Evolutionary conservation across 2,888 invertebrate species (phyloP), one percentile per base, ranked within the genome.

Genomic region (Drosophila koepferae): DNA sequence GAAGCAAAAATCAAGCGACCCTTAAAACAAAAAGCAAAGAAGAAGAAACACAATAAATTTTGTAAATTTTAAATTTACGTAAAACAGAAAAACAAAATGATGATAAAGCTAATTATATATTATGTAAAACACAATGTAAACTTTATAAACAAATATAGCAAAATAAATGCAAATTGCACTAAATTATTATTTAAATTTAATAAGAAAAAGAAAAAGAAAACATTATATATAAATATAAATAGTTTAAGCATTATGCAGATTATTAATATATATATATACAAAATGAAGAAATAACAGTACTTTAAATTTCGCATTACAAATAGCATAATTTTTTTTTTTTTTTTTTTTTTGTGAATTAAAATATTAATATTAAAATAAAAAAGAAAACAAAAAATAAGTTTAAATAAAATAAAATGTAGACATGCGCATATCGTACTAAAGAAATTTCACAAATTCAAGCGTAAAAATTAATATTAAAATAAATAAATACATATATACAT

Each of bases 51-150:
- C 86, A 86, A 85, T 82, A 87, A 81, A 74, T 71, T 75, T 82
- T 82, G 86, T 85, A 89, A 86, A 89, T 87, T 87, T 77, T 74
- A 72, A 84, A 89, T 89, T 89, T 87, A 89, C 85, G 74, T 78
- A 83, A 83, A 85, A 77, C 43, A 56, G 36, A 43, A 55, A 55
- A 40, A 51, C 7, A 51, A 36, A 51, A 9, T 16, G 23, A 54
- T 51, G 34, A 66, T 63, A 73, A 69, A 48, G 77, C 55, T 68
- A 78, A 65, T 74, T 48, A 49, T 31, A 49, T 49, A 67, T 51
- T 74, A 80, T 77, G 71, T 76, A 79, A 71, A 77, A 75, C 63
- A 87, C 65, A 67, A 72, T 78, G 69, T 70, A 74, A 76, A 68
- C 63, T 68, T 70, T 77, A 78, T 76, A 72, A 75, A 78, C 53